phyloP scores from a whole-genome alignment of 2,888 invertebrate species.

The Meiosimyza platycephala region DNA sequence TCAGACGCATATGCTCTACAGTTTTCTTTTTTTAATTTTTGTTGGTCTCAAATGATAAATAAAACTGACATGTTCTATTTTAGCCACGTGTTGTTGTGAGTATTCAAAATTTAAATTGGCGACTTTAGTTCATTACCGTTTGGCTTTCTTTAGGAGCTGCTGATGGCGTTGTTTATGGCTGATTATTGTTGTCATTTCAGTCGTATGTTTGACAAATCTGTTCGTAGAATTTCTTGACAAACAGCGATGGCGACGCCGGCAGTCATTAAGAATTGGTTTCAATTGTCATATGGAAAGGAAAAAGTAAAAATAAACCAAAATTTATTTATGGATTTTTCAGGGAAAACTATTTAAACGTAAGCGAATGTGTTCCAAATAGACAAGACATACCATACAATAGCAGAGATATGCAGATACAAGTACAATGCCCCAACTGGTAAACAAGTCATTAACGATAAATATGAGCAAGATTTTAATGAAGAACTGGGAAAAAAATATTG shows the following conservation, averaged over 20 bases:
- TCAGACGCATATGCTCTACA: background rate
- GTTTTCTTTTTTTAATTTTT: no score
- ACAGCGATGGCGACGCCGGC: background rate
- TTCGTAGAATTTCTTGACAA: constrained; percentile 3
- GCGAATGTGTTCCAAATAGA: constrained; percentile 10
- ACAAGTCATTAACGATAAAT: no score
- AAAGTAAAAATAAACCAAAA: background rate
- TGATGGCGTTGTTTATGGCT: background rate
- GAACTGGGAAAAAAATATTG: no score
- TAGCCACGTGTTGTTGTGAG: background rate
- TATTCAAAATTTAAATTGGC: background rate
- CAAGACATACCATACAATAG: no score
- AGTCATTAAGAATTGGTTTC: constrained; percentile 6
- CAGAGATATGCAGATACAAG: background rate
- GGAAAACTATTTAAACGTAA: constrained; percentile 22
- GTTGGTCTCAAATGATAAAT: no score
- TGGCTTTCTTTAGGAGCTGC: background rate
- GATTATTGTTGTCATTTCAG: background rate
- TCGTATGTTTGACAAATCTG: constrained; percentile 19
- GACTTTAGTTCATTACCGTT: background rate
- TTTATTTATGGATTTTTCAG: constrained; percentile 33
- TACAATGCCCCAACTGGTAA: background rate
- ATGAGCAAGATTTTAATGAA: no score
- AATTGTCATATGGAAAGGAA: constrained; percentile 13
- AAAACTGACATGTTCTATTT: background rate